Base-by-base conservation (phyloP, 2,113 vertebrate species). In the Ochotona princeps region DNA sequence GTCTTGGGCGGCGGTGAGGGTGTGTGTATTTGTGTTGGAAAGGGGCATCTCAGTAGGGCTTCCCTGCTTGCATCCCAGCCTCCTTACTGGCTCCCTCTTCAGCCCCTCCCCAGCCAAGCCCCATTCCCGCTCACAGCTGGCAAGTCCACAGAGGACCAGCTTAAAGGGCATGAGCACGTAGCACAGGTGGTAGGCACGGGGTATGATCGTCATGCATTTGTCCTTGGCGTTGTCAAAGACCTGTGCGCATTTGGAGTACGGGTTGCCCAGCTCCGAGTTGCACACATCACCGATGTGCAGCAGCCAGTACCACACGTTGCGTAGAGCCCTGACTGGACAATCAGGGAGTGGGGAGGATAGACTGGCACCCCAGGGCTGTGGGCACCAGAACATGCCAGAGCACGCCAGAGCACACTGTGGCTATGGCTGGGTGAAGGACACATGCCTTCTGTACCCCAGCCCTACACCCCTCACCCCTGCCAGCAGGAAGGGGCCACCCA, bases 241-340 rank as follows among this genome's bases (percentile, higher is more conserved):
- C 0, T 14, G 75, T 0, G 82, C 14, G 66, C 99, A 99, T 93
- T 98, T 99, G 17, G 5, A 30, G 94, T 97, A 98, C 0, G 99
- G 99, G 0, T 96, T 84, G 3, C 99, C 99, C 96, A 99, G 83
- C 57, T 98, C 98, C 0, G 86, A 26, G 73, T 99, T 99, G 72
- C 99, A 99, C 13, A 98, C 2, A 0, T 97, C 95, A 0, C 99
- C 98, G 0, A 99, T 94, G 67, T 95, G 97, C 0, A 95, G 87
- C 79, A 99, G 97, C 98, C 99, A 99, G 51, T 96, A 95, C 94
- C 99, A 98, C 38, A 99, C 97, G 0, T 98, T 99, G 78, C 94
- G 97, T 70, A 99, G 97, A 35, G 94, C 91, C 54, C 97, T 98
- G 83, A 98, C 99, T 99, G 98, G 84, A 51, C 0, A 76, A 73